A percentile compares a stretch with the other conserved stretches of the same genome.
Evolutionary conservation across 2,113 vertebrate genomes (phyloP).

Genomic region (Oplegnathus fasciatus): DNA sequence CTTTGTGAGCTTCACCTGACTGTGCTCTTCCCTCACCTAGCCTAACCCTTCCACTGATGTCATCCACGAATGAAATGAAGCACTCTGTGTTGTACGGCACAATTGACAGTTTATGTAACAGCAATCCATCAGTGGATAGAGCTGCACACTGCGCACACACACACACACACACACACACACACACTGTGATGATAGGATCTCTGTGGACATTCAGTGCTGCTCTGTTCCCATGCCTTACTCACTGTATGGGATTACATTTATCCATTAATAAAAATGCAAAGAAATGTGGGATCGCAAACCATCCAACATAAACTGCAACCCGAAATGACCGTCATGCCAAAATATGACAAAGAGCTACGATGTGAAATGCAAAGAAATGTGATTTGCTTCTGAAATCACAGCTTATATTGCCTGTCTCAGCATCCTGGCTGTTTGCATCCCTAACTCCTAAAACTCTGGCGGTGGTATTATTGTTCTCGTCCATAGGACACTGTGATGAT

Average conservation of each 20-base stretch:
- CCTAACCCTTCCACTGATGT: neutral
- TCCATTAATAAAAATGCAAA: neutral
- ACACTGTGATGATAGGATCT: neutral
- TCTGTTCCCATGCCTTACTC: neutral
- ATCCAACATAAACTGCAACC: no score
- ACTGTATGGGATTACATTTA: neutral
- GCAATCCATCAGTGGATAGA: slow-evolving; percentile 1
- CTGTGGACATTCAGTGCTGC: neutral
- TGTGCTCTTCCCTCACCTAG: neutral
- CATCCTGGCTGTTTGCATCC: no score
- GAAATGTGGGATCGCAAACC: no score
- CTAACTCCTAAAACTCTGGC: no score
- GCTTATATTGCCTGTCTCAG: no score
- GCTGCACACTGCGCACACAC: neutral
- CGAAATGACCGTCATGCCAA: no score
- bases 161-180: neutral
- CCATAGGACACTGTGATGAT: no score
- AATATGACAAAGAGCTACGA: no score
- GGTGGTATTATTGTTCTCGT: no score
- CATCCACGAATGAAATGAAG: neutral
- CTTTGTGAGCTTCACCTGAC: neutral
- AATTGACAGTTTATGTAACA: slow-evolving; percentile 3
- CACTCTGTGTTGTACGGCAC: neutral
- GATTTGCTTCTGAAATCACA: no score
- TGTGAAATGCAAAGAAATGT: no score